Evolutionary conservation across 1,140 invertebrate species (phyloP), one percentile per base, ranked within the genome.

Genomic region (Nasonia longicornis): DNA sequence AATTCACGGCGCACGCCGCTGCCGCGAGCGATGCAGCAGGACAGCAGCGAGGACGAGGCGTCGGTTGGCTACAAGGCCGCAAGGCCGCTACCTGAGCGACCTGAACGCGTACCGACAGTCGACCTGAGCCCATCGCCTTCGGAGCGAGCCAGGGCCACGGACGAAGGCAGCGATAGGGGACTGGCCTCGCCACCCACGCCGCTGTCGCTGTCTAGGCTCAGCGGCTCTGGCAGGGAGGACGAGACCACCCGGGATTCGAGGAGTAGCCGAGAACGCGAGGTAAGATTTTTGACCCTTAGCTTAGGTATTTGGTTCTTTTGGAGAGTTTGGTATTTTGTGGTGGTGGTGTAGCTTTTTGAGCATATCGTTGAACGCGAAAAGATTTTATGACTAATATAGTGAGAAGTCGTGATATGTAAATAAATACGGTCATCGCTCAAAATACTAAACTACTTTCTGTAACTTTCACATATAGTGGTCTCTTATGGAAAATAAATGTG

Each of bases 1-100:
- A 95, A 94, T 79, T 91, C 91, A 72, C 87, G 91, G 76, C 86
- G 92, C 80, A 94, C 93, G 84, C 93, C 93, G 2, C 87, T 93
- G 31, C 89, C 93, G 48, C 82, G 89, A n/a, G 81, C 87, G 31
- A 84, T 87, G 31, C 89, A 90, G 45, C 89, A 90, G 77, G 89
- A 89, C 77, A 90, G 89, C 84, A 82, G 81, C 66, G 89, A 91
- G 75, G 89, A 91, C 84, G 89, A 90, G 78, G 35, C 70, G 16
- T 20, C 69, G 20, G 86, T 77, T 83, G 75, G 82, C 85, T 67
- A 67, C 64, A 67, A 67, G 26, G 48, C 74, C 82, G 77, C 45
- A 4, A 86, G 88, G 48, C 77, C 85, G 31, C 76, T 87, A 12
- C 88, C 88, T 10, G 89, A 90, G 16, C 87, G 90, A 67, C 89